Conservation (phyloP, 2,888 invertebrate genomes). For the Idaea dimidiata region DNA sequence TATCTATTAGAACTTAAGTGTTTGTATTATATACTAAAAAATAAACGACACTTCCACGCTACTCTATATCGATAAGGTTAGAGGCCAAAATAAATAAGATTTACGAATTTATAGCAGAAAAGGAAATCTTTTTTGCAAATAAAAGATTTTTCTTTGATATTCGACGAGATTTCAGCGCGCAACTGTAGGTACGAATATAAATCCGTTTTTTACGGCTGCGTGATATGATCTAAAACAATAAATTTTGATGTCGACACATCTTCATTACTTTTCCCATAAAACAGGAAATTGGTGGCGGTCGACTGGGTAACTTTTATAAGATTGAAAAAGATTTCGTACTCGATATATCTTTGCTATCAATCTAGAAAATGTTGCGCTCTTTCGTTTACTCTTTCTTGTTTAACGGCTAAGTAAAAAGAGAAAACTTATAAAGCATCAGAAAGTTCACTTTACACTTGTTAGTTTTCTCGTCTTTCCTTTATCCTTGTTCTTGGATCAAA, state of each 20-base stretch:
- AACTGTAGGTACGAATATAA: constrained; percentile 1
- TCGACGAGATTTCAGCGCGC: neutral
- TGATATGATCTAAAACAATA: constrained; percentile 1
- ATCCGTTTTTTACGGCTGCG: constrained; percentile 1
- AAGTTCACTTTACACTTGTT: neutral
- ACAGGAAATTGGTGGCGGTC: constrained; percentile 1
- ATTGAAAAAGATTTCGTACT: neutral
- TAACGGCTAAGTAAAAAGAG: neutral
- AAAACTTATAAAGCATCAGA: neutral
- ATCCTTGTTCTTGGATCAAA: constrained; percentile 1
- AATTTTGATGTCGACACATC: constrained; percentile 1
- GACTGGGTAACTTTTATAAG: constrained; percentile 1
- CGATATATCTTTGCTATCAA: neutral
- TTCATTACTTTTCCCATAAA: neutral
- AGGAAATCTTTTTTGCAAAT: neutral
- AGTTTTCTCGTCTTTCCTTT: neutral
- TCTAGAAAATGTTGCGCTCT: neutral
- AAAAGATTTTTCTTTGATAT: neutral
- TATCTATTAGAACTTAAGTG: neutral
- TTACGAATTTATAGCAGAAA: neutral
- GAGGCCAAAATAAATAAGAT: neutral
- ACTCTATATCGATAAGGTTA: neutral
- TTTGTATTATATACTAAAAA: neutral
- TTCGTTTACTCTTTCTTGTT: neutral
- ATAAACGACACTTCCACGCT: neutral